Conservation (phyloP, 1,140 invertebrate species). For the Hestina assimilis region DNA sequence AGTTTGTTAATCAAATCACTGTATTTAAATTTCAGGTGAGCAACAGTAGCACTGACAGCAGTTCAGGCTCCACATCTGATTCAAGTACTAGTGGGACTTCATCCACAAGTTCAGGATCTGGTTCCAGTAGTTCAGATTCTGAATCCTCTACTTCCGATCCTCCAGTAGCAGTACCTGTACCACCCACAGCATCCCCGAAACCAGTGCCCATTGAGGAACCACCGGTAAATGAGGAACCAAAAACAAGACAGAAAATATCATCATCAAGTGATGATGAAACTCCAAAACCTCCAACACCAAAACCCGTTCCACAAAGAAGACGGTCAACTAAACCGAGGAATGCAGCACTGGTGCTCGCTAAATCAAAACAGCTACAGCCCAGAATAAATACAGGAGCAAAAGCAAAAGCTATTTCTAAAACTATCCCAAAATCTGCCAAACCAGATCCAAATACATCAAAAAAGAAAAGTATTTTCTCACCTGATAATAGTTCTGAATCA, state of each 20-base stretch:
- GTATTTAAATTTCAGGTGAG: slow-evolving; percentile 53
- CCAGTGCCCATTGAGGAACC: slow-evolving; percentile 67
- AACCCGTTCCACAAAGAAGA: slow-evolving; percentile 52
- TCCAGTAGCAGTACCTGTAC: slow-evolving; percentile 34
- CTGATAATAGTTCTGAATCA: slow-evolving; percentile 88
- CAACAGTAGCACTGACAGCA: slow-evolving; percentile 81
- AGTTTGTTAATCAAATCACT: neutral
- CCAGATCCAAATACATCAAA: slow-evolving; percentile 79
- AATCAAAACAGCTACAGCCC: slow-evolving; percentile 44
- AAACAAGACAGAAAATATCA: slow-evolving; percentile 58
- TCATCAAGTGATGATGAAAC: slow-evolving; percentile 74
- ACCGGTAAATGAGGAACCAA: slow-evolving; percentile 76
- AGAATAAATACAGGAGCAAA: slow-evolving; percentile 50
- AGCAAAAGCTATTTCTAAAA: slow-evolving; percentile 61
- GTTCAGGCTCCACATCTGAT: slow-evolving; percentile 82
- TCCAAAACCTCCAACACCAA: slow-evolving; percentile 52
- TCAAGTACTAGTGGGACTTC: slow-evolving; percentile 84
- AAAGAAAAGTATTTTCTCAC: slow-evolving; percentile 90
- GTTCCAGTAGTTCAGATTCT: slow-evolving; percentile 83
- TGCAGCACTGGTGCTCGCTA: slow-evolving; percentile 49
- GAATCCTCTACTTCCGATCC: slow-evolving; percentile 75
- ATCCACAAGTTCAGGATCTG: slow-evolving; percentile 84
- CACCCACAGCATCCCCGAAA: slow-evolving; percentile 51
- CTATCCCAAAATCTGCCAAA: slow-evolving; percentile 59
- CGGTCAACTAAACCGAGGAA: slow-evolving; percentile 70